Evolutionary conservation across 2,888 invertebrate species (phyloP).

Genomic region (Caenorhabditis afra): DNA sequence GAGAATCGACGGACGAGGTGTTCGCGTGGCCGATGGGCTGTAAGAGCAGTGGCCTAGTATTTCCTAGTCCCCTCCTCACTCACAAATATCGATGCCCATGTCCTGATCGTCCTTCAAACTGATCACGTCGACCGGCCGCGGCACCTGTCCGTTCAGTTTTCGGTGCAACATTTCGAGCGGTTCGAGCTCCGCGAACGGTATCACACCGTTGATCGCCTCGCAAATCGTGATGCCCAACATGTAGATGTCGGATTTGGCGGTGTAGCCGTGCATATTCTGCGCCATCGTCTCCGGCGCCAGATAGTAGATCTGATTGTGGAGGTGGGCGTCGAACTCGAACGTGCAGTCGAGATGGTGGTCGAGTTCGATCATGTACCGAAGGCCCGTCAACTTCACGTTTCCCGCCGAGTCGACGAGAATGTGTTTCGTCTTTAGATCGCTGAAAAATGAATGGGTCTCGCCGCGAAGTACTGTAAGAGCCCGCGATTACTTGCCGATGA

Average conservation of each 20-base stretch:
- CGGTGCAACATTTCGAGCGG: slow-evolving; percentile 92
- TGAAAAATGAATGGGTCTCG: slow-evolving; percentile 29
- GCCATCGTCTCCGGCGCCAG: slow-evolving; percentile 92
- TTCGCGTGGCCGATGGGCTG: slow-evolving; percentile 39
- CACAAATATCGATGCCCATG: slow-evolving; percentile 47
- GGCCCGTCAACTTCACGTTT: slow-evolving; percentile 61
- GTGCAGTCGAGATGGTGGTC: slow-evolving; percentile 31
- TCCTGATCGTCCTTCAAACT: slow-evolving; percentile 44
- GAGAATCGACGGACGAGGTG: slow-evolving; percentile 35
- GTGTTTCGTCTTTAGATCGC: slow-evolving; percentile 63
- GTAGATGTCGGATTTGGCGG: slow-evolving; percentile 92
- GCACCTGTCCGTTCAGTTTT: slow-evolving; percentile 51
- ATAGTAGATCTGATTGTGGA: slow-evolving; percentile 89
- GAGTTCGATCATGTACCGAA: slow-evolving; percentile 61
- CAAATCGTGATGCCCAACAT: slow-evolving; percentile 91
- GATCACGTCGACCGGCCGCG: slow-evolving; percentile 43
- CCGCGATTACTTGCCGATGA: too few relatives aligned
- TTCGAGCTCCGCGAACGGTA: slow-evolving; percentile 87
- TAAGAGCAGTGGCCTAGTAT: background rate
- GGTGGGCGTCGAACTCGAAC: slow-evolving; percentile 87
- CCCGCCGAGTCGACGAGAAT: slow-evolving; percentile 62
- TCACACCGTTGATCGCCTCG: slow-evolving; percentile 91
- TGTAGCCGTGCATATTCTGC: slow-evolving; percentile 91
- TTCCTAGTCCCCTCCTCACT: background rate
- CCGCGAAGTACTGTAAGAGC: too few relatives aligned